Evolutionary conservation across 2,113 vertebrate species (phyloP).

Genomic region (Ammodytes dubius): DNA sequence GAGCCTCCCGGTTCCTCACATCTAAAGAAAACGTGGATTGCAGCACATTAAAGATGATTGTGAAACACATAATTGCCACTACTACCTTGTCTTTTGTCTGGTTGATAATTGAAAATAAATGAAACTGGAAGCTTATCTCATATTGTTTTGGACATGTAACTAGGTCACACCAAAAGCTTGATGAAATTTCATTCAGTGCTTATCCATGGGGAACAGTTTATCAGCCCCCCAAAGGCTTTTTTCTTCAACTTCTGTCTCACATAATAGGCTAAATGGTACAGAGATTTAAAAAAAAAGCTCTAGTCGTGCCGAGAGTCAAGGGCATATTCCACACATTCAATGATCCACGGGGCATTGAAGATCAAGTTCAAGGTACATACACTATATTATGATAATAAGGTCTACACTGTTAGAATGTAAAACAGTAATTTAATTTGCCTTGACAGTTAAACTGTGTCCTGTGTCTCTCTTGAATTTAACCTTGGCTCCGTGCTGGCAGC

Average conservation of each 20-base stretch:
- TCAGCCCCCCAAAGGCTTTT: constrained; percentile 21
- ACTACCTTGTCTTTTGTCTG: constrained; percentile 25
- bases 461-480: constrained; percentile 27
- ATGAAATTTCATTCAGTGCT: constrained; percentile 29
- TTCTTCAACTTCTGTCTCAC: constrained; percentile 32
- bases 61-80: constrained; percentile 12
- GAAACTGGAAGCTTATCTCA: constrained; percentile 14
- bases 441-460: constrained; percentile 21
- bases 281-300: constrained; percentile 40
- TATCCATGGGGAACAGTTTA: constrained; percentile 28
- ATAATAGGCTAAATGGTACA: constrained; percentile 29
- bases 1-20: neutral
- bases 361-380: constrained; percentile 44
- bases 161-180: constrained; percentile 36
- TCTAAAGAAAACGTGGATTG: constrained; percentile 22
- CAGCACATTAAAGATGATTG: constrained; percentile 63
- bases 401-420: constrained; percentile 49
- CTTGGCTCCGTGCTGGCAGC: constrained; percentile 23
- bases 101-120: constrained; percentile 23
- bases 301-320: constrained; percentile 29
- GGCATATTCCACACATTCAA: constrained; percentile 27
- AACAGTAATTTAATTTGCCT: constrained; percentile 57
- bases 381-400: constrained; percentile 49
- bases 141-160: constrained; percentile 30
- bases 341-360: constrained; percentile 52